These are phyloP conservation scores for Oceanodroma leucorhoa DNA, from an alignment of 2,797 vertebrate species.

Conservation along the genomic window DNA sequence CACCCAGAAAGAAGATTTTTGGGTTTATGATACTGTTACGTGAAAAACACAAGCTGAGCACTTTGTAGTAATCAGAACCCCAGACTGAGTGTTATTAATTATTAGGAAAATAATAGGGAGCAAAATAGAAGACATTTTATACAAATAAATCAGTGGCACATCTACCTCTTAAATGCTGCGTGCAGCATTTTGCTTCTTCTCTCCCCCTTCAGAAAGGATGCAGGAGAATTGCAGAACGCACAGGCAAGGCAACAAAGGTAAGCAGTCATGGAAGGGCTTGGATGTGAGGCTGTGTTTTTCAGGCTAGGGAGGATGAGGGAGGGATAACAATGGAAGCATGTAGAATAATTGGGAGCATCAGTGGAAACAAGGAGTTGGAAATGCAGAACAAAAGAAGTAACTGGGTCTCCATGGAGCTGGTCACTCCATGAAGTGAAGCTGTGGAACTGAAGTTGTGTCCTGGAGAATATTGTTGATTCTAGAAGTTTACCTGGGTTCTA, in stretches of 20 bases:
- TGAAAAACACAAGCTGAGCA: not conserved
- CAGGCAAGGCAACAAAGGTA: not conserved
- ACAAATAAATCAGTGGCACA: not conserved
- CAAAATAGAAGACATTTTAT: not conserved
- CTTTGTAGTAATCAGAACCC: not conserved
- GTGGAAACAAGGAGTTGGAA: not conserved
- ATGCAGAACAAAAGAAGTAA: not conserved
- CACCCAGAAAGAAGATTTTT: not conserved
- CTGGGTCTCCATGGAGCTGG: too few species aligned
- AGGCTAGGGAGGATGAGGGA: not conserved
- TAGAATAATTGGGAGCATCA: not conserved
- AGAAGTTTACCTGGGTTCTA: not conserved
- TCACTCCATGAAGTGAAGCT: not conserved
- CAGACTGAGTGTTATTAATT: not conserved
- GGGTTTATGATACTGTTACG: not conserved
- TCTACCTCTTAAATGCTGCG: rapidly evolving
- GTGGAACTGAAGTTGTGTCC: not conserved
- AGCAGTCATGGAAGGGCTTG: not conserved
- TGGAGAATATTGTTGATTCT: not conserved
- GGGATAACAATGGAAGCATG: not conserved
- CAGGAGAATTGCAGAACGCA: not conserved
- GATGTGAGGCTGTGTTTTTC: not conserved
- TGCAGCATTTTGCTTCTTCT: not conserved
- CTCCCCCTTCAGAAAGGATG: not conserved
- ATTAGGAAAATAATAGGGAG: not conserved